Conservation (phyloP, 2,797 vertebrate species). For the Anisognathus igniventris region DNA sequence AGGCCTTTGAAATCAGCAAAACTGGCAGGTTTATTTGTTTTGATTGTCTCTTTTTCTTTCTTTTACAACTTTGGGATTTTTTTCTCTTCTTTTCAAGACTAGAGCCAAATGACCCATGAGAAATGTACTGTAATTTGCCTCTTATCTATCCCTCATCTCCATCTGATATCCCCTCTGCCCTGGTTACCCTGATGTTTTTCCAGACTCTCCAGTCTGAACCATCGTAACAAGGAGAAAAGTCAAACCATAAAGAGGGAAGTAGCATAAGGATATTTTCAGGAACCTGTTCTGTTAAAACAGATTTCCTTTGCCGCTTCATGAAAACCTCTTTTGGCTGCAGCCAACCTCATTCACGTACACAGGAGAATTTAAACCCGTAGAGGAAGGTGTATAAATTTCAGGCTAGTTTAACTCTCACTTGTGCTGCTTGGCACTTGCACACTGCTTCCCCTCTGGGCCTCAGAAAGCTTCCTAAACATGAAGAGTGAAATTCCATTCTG, state of each 20-base stretch:
- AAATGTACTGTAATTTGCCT: constrained; percentile 57
- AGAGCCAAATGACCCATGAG: constrained; percentile 65
- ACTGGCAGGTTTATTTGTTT: constrained; percentile 67
- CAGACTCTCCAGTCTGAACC: constrained; percentile 40
- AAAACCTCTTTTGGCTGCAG: background rate
- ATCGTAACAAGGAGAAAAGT: constrained; percentile 56
- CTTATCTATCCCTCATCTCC: constrained; percentile 64
- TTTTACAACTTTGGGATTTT: constrained; percentile 37
- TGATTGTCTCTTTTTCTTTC: constrained; percentile 37
- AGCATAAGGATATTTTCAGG: background rate
- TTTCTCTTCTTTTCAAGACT: constrained; percentile 38
- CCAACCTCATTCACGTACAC: background rate
- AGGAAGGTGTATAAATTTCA: background rate
- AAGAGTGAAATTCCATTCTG: constrained; percentile 52
- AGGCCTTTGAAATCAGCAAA: constrained; percentile 49
- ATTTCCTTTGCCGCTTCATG: background rate
- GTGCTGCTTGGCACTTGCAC: constrained; percentile 20
- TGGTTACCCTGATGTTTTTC: constrained; percentile 70
- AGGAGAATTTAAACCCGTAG: background rate
- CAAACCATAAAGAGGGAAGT: constrained; percentile 17
- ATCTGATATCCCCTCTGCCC: constrained; percentile 67
- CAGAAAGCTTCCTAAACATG: constrained; percentile 43
- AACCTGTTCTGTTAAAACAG: background rate
- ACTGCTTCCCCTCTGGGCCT: constrained; percentile 38
- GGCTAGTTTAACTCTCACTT: background rate